Base-by-base conservation (phyloP, 2,888 invertebrate species). In the Campopleginae sp. region DNA sequence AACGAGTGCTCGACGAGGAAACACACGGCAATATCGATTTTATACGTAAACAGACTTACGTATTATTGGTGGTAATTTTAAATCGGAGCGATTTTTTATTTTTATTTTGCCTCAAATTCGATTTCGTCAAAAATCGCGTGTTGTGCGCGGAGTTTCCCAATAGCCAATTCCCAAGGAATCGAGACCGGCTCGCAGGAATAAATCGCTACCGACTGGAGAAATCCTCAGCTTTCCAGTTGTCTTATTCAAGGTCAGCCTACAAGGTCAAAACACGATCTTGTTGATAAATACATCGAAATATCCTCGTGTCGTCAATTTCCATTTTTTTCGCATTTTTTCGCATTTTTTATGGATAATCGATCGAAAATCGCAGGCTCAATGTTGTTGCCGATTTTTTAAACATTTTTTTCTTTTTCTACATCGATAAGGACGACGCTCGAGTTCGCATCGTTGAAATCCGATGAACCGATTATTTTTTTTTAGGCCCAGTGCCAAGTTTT, bases 1-100 rank as follows among this genome's bases (percentile, higher is more conserved):
- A 66, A 42, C 38, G 71, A 68, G 78, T 74, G 61, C 58, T 74
- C 58, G n/a, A 46, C 54, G 78, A 78, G 74, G 27, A 65, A 77
- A 19, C 42, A 44, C 65, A 72, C 65, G 58, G 61, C 51, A 79
- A 27, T 72, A 42, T 66, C 27, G 27, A 58, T 58, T 27, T 58
- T 1, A 58, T 58, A 23, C 23, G 31, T 61, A 58, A n/a, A 66
- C 42, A 71, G 7, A 51, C 33, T 17, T 33, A 31, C n/a, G 33
- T 48, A 31, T n/a, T 33, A n/a, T 38, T 4, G 27, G 58, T 58
- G 58, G 27, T 58, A 27, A 58, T 58, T 27, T 58, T 58, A 58
- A 27, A 58, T 58, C 58, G 27, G 8, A 27, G 58, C 58, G 23
- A 51, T 23, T 58, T 14, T 23, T 27, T 58, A 3, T 12, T 12